Evolutionary conservation across 2,113 vertebrate genomes (phyloP).

Genomic region (Diglossa brunneiventris): DNA sequence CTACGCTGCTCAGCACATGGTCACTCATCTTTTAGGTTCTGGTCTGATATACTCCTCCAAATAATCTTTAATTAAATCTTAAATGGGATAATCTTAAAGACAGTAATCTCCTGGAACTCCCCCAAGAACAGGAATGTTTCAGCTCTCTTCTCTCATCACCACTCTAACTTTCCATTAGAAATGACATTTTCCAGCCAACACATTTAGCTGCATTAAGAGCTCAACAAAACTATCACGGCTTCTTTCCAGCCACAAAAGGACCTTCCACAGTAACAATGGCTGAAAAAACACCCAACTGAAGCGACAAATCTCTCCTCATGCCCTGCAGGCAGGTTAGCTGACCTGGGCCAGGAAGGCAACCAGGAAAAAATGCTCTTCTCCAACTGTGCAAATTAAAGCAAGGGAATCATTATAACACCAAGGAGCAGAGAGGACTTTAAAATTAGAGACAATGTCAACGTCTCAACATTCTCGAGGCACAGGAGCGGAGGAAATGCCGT

Average conservation of each 20-base stretch:
- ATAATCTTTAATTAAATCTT: background rate
- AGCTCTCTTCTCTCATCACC: background rate
- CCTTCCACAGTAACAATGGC: background rate
- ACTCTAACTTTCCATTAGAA: background rate
- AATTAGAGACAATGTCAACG: background rate
- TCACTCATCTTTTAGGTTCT: background rate
- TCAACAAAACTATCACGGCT: background rate
- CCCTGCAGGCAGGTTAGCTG: background rate
- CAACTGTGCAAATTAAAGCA: background rate
- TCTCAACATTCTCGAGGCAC: background rate
- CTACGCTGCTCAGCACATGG: background rate
- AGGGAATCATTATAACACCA: background rate
- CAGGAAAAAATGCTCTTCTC: background rate
- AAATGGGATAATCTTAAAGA: background rate
- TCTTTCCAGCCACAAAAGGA: background rate
- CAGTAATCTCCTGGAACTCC: background rate
- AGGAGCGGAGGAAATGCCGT: background rate
- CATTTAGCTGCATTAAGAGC: background rate
- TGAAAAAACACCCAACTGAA: background rate
- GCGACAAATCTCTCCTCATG: background rate
- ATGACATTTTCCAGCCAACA: background rate
- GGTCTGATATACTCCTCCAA: background rate
- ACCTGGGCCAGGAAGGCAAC: background rate
- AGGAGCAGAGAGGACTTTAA: background rate
- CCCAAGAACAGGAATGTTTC: background rate